phyloP scores from a whole-genome alignment of 2,113 vertebrate species.

The Lepisosteus oculatus region DNA sequence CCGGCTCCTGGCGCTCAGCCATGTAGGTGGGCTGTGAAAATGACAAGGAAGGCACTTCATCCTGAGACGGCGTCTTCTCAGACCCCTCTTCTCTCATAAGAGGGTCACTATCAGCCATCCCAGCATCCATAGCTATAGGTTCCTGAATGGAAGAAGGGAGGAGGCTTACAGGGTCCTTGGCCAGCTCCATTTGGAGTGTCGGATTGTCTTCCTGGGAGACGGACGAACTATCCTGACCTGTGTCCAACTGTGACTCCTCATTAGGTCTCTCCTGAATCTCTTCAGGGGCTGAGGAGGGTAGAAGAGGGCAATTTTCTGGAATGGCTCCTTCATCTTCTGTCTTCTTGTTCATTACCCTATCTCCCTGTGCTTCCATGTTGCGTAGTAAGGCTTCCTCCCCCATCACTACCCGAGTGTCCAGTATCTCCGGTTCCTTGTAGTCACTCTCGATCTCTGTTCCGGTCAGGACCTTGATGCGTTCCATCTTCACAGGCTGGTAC shows the following conservation, averaged over 20 bases:
- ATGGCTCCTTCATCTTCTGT: conserved; percentile 35
- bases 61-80: conserved; percentile 60
- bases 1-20: conserved; percentile 34
- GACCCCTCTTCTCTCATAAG: conserved; percentile 40
- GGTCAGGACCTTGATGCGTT: conserved; percentile 74
- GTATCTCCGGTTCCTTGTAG: conserved; percentile 60
- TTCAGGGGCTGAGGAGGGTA: conserved; percentile 24
- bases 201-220: conserved; percentile 19
- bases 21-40: conserved; percentile 66
- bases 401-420: conserved; percentile 84
- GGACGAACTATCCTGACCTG: conserved; percentile 36
- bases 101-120: conserved; percentile 38
- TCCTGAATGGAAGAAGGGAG: conserved; percentile 37
- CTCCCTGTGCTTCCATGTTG: conserved; percentile 53
- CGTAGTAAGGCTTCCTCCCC: conserved; percentile 78
- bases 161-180: conserved; percentile 34
- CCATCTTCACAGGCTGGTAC: conserved; percentile 59
- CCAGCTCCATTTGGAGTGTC: conserved; percentile 27
- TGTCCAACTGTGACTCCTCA: conserved; percentile 46
- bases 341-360: conserved; percentile 18
- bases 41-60: conserved; percentile 80
- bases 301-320: conserved; percentile 27
- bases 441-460: conserved; percentile 72
- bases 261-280: conserved; percentile 33
- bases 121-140: conserved; percentile 34